Evolutionary conservation across 1,140 invertebrate species (phyloP).

Genomic region (Trichonephila clavipes): DNA sequence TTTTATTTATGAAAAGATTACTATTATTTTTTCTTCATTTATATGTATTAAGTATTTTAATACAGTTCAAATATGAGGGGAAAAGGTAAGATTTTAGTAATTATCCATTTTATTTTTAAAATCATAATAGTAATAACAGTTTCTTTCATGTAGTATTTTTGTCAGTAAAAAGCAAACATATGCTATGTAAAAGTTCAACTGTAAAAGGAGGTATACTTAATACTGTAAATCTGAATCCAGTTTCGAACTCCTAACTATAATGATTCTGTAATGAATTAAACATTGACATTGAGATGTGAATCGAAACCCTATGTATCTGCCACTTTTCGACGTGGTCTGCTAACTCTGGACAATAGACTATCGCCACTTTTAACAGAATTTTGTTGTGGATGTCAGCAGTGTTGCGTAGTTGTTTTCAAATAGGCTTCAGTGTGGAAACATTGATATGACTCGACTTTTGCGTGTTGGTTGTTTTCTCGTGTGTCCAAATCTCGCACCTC

Average conservation of each 20-base stretch:
- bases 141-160: too few species aligned
- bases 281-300: conserved; percentile 19
- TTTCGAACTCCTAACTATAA: not conserved
- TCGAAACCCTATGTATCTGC: not conserved
- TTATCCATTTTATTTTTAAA: too few species aligned
- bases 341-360: not conserved
- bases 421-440: not conserved
- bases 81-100: too few species aligned
- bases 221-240: not conserved
- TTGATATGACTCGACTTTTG: not conserved
- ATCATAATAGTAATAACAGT: too few species aligned
- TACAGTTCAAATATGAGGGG: too few species aligned
- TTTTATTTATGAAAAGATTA: too few species aligned
- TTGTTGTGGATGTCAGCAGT: not conserved
- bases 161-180: too few species aligned
- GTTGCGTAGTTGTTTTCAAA: not conserved
- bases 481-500: too few species aligned
- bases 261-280: not conserved
- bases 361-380: not conserved
- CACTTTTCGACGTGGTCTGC: not conserved
- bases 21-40: too few species aligned
- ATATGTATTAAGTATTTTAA: too few species aligned
- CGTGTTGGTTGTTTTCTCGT: too few species aligned
- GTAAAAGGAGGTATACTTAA: not conserved
- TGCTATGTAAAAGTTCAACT: too few species aligned